These are phyloP conservation scores for Cherax destructor DNA, from an alignment of 1,140 invertebrate species.

Conservation along the genomic window DNA sequence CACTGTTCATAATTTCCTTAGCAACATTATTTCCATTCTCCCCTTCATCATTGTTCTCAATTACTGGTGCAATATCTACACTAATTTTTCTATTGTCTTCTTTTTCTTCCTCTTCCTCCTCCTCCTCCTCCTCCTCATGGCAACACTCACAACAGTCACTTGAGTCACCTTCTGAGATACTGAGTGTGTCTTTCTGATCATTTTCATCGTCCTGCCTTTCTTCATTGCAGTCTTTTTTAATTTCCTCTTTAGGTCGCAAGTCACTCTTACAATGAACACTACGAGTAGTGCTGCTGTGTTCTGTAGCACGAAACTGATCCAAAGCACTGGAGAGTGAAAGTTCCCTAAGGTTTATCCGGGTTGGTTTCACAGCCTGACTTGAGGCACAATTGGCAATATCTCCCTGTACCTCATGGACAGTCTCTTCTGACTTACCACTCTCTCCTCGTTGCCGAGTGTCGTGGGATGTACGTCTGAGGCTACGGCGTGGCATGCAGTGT, in stretches of 20 bases:
- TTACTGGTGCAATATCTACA: neutral
- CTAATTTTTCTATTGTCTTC: neutral
- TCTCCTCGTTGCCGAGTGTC: slow-evolving; percentile 41
- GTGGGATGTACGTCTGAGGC: slow-evolving; percentile 43
- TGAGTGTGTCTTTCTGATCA: slow-evolving; percentile 7
- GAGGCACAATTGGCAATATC: slow-evolving; percentile 43
- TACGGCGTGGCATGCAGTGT: slow-evolving; percentile 46
- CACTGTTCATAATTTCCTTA: slow-evolving; percentile 38
- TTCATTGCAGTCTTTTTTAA: slow-evolving; percentile 1
- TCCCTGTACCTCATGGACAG: slow-evolving; percentile 15
- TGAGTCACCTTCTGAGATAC: slow-evolving; percentile 14
- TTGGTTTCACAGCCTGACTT: slow-evolving; percentile 33
- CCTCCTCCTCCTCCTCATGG: slow-evolving; percentile 22
- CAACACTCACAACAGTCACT: slow-evolving; percentile 58
- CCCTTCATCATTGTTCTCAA: neutral
- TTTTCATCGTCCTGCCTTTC: slow-evolving; percentile 5
- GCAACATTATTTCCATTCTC: slow-evolving; percentile 7
- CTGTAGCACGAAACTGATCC: slow-evolving; percentile 8
- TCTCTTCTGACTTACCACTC: slow-evolving; percentile 31
- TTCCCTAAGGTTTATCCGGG: slow-evolving; percentile 16
- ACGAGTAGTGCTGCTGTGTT: neutral
- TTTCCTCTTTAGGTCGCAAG: slow-evolving; percentile 12
- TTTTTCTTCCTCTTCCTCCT: slow-evolving; percentile 24
- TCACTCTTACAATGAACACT: neutral
- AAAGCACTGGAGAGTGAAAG: neutral